These are phyloP conservation scores for Kuschelorhynchus macadamiae DNA, from an alignment of 2,888 invertebrate genomes.

Conservation along the genomic window DNA sequence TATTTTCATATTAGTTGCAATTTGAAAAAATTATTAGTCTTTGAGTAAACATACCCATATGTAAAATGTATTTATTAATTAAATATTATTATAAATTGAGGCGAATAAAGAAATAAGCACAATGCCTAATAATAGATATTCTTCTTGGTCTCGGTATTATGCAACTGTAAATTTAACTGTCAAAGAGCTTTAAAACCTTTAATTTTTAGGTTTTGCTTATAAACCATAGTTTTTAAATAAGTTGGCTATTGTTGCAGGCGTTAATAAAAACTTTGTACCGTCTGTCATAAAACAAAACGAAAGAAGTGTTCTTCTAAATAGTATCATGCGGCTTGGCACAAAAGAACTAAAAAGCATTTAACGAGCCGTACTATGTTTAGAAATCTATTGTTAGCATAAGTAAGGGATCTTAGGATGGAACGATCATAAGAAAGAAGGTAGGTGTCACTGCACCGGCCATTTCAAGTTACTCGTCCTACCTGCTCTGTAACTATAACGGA, in stretches of 20 bases:
- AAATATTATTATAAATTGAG: too few species aligned
- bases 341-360: constrained; percentile 46
- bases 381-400: constrained; percentile 45
- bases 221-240: constrained; percentile 11
- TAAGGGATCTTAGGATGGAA: constrained; percentile 21
- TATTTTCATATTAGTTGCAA: too few species aligned
- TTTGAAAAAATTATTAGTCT: too few species aligned
- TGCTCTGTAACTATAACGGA: constrained; percentile 10
- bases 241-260: constrained; percentile 21
- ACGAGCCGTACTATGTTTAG: constrained; percentile 48
- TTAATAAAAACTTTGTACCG: constrained; percentile 22
- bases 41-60: too few species aligned
- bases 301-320: constrained; percentile 34
- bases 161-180: too few species aligned
- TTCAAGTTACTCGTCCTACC: constrained; percentile 31
- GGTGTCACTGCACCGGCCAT: constrained; percentile 45
- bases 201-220: too few species aligned
- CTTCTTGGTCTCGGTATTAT: too few species aligned
- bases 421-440: constrained; percentile 34
- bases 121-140: too few species aligned
- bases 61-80: too few species aligned
- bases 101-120: too few species aligned
- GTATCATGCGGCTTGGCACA: constrained; percentile 36
- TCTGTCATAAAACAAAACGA: constrained; percentile 24
- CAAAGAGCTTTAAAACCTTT: too few species aligned